A percentile compares a stretch with the other conserved stretches of the same genome.
These are phyloP conservation scores for Astropecten irregularis DNA, from an alignment of 53 echinoderm and acorn worm genomes.

Conservation along the genomic window DNA sequence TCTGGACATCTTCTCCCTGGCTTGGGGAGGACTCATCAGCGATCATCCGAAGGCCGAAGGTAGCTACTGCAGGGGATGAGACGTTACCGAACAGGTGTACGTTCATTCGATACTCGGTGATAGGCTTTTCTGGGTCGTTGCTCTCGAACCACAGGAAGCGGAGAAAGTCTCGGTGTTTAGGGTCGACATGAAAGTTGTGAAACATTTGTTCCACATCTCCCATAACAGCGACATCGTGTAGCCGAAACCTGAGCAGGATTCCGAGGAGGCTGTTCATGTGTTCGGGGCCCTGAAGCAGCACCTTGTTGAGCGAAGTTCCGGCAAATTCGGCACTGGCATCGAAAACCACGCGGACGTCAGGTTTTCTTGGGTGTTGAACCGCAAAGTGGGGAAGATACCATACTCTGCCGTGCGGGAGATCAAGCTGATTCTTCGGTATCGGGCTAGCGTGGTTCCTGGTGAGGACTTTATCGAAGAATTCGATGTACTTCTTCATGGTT, in stretches of 20 bases:
- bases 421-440: not conserved
- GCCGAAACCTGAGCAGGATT: slow-evolving; percentile 55
- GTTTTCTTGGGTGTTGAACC: slow-evolving; percentile 47
- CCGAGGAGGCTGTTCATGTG: slow-evolving; percentile 62
- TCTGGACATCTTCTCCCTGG: not conserved
- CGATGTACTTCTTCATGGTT: slow-evolving; percentile 2
- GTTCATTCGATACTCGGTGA: slow-evolving; percentile 53
- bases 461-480: slow-evolving; percentile 5
- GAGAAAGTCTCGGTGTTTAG: slow-evolving; percentile 56
- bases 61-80: slow-evolving; percentile 70
- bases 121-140: slow-evolving; percentile 37
- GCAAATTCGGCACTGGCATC: slow-evolving; percentile 50
- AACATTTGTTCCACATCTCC: slow-evolving; percentile 75
- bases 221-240: slow-evolving; percentile 59
- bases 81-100: no score
- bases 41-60: slow-evolving; percentile 55
- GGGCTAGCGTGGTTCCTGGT: slow-evolving; percentile 14
- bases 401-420: not conserved
- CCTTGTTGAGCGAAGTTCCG: slow-evolving; percentile 51
- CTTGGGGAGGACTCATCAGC: slow-evolving; percentile 33
- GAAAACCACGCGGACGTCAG: slow-evolving; percentile 45
- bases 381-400: slow-evolving; percentile 69
- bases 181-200: no score
- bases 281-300: slow-evolving; percentile 66
- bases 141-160: slow-evolving; percentile 64